phyloP scores from a whole-genome alignment of 2,797 vertebrate genomes.

The Lagorchestes hirsutus region DNA sequence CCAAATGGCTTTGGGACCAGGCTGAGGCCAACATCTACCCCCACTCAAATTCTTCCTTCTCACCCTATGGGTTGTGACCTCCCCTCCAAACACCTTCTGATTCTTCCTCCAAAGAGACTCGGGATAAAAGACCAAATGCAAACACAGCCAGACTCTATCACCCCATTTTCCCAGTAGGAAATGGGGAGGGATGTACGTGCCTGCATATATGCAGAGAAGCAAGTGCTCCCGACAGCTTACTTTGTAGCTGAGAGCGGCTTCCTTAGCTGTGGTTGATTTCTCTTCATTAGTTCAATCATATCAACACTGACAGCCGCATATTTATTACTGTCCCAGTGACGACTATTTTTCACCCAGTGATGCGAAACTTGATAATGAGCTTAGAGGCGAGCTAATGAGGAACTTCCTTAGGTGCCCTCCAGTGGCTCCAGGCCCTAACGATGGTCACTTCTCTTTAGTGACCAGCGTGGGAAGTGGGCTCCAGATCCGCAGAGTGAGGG shows the following conservation, averaged over 20 bases:
- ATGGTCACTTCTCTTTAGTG: neutral
- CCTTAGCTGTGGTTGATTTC: conserved; percentile 35
- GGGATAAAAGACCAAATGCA: neutral
- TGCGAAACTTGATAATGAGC: conserved; percentile 79
- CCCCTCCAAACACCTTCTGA: conserved; percentile 55
- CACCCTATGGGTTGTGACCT: neutral
- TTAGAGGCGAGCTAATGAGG: conserved; percentile 72
- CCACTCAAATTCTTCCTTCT: neutral
- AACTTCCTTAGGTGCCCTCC: conserved; percentile 28
- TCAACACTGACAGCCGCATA: conserved; percentile 84
- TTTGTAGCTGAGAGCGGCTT: neutral
- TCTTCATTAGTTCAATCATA: conserved; percentile 86
- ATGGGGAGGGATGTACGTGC: neutral
- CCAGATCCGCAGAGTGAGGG: neutral
- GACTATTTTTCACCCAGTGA: conserved; percentile 82
- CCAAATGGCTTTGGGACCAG: neutral
- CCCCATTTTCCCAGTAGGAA: neutral
- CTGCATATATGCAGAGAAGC: neutral
- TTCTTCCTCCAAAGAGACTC: neutral
- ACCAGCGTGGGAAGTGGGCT: neutral
- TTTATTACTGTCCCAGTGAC: conserved; percentile 78
- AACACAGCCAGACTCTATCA: neutral
- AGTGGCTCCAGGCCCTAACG: neutral
- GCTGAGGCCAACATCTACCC: neutral
- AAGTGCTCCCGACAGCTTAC: neutral